Evolutionary conservation across 2,797 vertebrate species (phyloP), one percentile per base, ranked within the genome.

Genomic region (Cercopithecus neglectus): DNA sequence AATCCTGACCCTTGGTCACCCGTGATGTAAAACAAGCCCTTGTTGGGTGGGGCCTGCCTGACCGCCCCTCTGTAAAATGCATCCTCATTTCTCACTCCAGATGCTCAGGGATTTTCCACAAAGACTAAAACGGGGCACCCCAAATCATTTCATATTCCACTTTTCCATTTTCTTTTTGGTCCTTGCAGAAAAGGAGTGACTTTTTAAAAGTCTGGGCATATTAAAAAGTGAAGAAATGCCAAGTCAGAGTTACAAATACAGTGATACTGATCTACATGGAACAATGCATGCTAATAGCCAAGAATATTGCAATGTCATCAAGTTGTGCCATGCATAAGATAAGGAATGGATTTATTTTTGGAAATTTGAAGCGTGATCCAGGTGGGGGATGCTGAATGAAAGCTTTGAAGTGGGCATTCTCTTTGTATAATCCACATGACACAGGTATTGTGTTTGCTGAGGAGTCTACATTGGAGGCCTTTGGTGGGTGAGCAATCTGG

Each of bases 361-460:
- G 70, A 64, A 44, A 17, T n/a, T 9, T 16, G n/a, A 41, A 39
- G 41, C n/a, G 64, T 2, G 48, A 53, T 33, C 48, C 55, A 22
- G 14, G 46, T 11, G 55, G 21, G 30, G 36, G 41, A 14, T 24
- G 17, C 14, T 17, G 2, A 36, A 36, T 55, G 36, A 41, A 83
- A 79, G 5, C 67, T 41, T 33, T 19, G 41, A 24, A n/a, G 46
- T 21, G 33, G 50, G 8, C n/a, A 0, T 33, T 5, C 5, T 14
- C 55, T 41, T 61, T 14, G 13, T 5, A 11, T 2, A 0, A 26
- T 21, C 55, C 3, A 16, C 5, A 16, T 39, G n/a, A 67, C 1
- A n/a, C 5, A 17, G 2, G 4, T 22, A 5, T 3, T 6, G 61
- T 55, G 64, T 55, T 70, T 46, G 64, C 48, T 3, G 24, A 7